Base-by-base conservation (phyloP, 2,797 vertebrate genomes). In the Anas capensis region DNA sequence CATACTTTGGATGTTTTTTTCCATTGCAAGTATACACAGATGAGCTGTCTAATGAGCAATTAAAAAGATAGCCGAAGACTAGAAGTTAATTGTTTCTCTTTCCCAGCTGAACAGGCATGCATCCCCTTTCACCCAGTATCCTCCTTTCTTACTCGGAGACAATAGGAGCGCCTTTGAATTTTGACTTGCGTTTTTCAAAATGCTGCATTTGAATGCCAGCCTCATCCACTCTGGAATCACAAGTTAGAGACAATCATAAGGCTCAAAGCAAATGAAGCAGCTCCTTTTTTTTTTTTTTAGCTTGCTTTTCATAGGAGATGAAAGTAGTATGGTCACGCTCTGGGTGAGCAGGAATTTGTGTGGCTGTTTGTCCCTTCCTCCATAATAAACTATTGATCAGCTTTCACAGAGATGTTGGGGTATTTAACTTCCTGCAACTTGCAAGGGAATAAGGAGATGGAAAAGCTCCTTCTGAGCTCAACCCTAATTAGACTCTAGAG, bases 401-500 rank as follows among this genome's bases (percentile, higher is more conserved):
- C 38, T 73, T 90, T 94, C 77, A 82, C 2, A 20, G 27, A 73
- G 51, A 14, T 29, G 27, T n/a, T 12, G n/a, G 33, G 24, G 21
- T 82, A 65, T 88, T 95, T 64, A 88, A n/a, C 64, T 94, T 88
- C 56, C 46, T 88, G 29, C 81, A 90, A 19, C 46, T 92, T 90
- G 42, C 54, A 68, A 82, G 71, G 24, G 62, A 77, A 56, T 18
- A 56, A 82, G 66, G 66, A 54, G 66, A 66, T 56, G 56, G 83
- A 82, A 90, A 90, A n/a, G 40, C 58, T 88, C 0, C 0, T 46
- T 44, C 34, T 86, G 62, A 84, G 48, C 21, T 77, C 81, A 90
- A 18, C n/a, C 10, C 16, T 94, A 93, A 93, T 96, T 93, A 82
- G 88, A 40, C 86, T 95, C 90, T 33, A 77, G 81, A 73, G 86